Percentiles rank a stretch among this genome's conserved stretches.
Conservation (phyloP, 35 echinoderm and acorn worm genomes). For the Apostichopus parvimensis region DNA sequence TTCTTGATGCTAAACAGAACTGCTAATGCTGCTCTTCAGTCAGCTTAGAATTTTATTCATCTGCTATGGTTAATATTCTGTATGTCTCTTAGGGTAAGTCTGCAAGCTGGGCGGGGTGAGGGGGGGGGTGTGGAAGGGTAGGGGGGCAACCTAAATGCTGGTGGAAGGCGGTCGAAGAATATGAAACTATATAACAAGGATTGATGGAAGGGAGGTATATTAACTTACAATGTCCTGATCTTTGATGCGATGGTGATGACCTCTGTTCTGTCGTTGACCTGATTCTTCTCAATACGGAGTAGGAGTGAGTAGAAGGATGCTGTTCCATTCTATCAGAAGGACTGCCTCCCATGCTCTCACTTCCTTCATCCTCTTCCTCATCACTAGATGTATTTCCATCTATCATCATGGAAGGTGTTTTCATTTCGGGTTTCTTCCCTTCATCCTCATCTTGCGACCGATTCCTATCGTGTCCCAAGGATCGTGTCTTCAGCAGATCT, state of each 20-base stretch:
- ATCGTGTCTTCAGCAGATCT: slow-evolving; percentile 33
- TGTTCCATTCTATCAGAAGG: background rate
- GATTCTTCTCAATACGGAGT: slow-evolving; percentile 23
- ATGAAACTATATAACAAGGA: background rate
- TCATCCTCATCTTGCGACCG: background rate
- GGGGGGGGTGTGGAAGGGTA: too few relatives aligned
- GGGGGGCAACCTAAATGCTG: background rate
- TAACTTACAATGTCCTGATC: slow-evolving; percentile 28
- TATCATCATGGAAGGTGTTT: background rate
- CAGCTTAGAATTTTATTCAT: too few relatives aligned
- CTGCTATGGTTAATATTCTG: too few relatives aligned
- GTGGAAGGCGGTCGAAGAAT: background rate
- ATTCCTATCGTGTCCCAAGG: background rate
- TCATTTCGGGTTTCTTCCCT: background rate
- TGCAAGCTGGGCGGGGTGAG: too few relatives aligned
- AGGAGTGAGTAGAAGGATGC: slow-evolving; percentile 12
- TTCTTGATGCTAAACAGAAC: too few relatives aligned
- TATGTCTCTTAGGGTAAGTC: too few relatives aligned
- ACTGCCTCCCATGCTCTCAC: background rate
- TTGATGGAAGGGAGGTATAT: background rate
- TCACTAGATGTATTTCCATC: background rate
- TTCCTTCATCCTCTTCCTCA: background rate
- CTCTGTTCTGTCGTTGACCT: background rate
- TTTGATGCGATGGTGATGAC: background rate
- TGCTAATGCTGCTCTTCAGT: too few relatives aligned